Conservation (phyloP, 1,140 invertebrate genomes). For the Drosophila equinoxialis region DNA sequence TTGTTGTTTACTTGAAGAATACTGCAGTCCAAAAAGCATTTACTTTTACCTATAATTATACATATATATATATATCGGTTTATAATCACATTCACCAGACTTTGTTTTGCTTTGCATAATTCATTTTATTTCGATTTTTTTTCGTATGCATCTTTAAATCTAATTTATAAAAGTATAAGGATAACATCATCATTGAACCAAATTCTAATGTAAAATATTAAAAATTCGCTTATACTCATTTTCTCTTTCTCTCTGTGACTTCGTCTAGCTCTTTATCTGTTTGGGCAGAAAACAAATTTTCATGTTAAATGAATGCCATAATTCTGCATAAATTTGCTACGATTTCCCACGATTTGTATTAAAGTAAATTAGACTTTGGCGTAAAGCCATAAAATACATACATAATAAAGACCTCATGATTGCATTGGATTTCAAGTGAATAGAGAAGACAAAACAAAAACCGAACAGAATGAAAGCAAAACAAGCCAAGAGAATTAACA, state of each 20-base stretch:
- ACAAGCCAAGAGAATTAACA: slow-evolving; percentile 48
- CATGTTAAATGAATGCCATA: slow-evolving; percentile 28
- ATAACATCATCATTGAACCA: slow-evolving; percentile 12
- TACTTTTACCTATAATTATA: too few relatives aligned
- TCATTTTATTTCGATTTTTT: background rate
- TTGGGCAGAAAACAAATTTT: slow-evolving; percentile 5
- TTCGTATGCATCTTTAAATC: slow-evolving; percentile 15
- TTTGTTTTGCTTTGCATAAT: background rate
- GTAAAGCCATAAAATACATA: slow-evolving; percentile 45
- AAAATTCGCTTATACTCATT: background rate
- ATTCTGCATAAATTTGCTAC: slow-evolving; percentile 44
- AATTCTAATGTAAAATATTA: background rate
- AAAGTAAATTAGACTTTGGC: slow-evolving; percentile 39
- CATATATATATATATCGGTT: too few relatives aligned
- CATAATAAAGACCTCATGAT: slow-evolving; percentile 31
- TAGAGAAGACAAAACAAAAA: slow-evolving; percentile 20
- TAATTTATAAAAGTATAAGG: background rate
- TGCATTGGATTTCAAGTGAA: slow-evolving; percentile 30
- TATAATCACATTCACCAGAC: background rate
- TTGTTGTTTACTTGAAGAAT: too few relatives aligned
- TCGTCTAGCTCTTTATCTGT: background rate
- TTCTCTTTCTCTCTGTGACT: background rate
- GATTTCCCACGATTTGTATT: slow-evolving; percentile 35
- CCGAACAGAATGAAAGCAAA: slow-evolving; percentile 5
- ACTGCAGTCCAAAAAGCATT: too few relatives aligned